phyloP scores from a whole-genome alignment of 2,113 vertebrate genomes.

The Eulemur macaco region DNA sequence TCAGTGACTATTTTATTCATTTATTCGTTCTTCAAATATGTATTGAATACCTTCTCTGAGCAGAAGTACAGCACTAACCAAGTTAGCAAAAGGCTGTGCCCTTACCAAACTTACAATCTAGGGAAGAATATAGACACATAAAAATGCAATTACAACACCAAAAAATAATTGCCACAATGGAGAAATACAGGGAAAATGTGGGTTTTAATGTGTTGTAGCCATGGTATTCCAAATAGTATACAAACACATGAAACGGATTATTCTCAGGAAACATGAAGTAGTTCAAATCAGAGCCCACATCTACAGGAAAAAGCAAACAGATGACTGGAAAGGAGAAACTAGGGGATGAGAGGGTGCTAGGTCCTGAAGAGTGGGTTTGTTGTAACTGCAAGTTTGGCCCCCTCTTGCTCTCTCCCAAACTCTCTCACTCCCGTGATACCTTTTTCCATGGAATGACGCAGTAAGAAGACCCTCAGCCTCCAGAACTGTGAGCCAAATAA shows the following conservation, averaged over 20 bases:
- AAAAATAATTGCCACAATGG: background rate
- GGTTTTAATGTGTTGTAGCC: background rate
- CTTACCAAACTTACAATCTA: background rate
- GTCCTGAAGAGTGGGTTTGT: background rate
- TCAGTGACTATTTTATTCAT: constrained; percentile 6
- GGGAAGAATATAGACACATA: background rate
- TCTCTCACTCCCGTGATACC: background rate
- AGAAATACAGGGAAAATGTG: background rate
- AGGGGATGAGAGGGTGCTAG: background rate
- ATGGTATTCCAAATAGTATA: background rate
- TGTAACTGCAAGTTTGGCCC: background rate
- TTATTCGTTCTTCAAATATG: background rate
- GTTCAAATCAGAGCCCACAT: background rate
- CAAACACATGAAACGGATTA: background rate
- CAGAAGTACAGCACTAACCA: constrained; percentile 8
- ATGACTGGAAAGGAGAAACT: background rate
- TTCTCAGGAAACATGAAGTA: constrained; percentile 24
- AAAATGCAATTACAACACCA: background rate
- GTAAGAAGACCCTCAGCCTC: background rate
- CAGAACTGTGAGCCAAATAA: background rate
- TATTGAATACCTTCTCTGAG: background rate
- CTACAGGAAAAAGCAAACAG: background rate
- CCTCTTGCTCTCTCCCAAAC: background rate
- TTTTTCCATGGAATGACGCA: background rate
- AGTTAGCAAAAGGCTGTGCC: background rate